Evolutionary conservation across 2,113 vertebrate genomes (phyloP).

Genomic region (Zingel zingel): DNA sequence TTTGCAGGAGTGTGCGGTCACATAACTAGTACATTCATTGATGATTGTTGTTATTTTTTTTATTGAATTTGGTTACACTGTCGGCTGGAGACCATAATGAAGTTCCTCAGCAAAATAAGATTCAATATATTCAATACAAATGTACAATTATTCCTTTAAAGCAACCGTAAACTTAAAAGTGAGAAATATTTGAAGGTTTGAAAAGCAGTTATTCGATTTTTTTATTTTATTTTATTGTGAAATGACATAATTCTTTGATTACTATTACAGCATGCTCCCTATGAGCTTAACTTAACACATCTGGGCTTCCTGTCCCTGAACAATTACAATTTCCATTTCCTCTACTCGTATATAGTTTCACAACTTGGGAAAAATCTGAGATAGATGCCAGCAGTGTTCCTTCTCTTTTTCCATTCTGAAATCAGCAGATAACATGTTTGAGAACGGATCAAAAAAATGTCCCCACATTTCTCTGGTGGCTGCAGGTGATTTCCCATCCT

Average conservation of each 20-base stretch:
- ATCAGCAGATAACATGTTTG: neutral
- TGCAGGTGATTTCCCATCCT: constrained; percentile 26
- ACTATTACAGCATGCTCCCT: neutral
- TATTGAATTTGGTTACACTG: neutral
- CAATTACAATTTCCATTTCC: neutral
- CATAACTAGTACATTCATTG: neutral
- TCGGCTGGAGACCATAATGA: neutral
- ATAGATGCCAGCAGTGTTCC: neutral
- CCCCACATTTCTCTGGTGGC: neutral
- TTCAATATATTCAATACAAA: neutral
- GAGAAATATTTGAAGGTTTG: neutral
- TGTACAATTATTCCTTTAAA: neutral
- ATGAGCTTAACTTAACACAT: neutral
- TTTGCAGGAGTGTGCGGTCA: neutral
- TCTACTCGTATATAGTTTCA: neutral
- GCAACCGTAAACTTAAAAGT: neutral
- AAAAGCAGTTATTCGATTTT: neutral
- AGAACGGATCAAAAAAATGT: neutral
- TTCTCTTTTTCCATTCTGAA: neutral
- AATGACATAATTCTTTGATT: neutral
- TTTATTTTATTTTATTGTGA: too few species aligned
- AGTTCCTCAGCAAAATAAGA: neutral
- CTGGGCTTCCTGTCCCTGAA: neutral
- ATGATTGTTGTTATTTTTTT: neutral
- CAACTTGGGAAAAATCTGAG: neutral